phyloP scores from a whole-genome alignment of 2,113 vertebrate genomes.

The Saiga tatarica region DNA sequence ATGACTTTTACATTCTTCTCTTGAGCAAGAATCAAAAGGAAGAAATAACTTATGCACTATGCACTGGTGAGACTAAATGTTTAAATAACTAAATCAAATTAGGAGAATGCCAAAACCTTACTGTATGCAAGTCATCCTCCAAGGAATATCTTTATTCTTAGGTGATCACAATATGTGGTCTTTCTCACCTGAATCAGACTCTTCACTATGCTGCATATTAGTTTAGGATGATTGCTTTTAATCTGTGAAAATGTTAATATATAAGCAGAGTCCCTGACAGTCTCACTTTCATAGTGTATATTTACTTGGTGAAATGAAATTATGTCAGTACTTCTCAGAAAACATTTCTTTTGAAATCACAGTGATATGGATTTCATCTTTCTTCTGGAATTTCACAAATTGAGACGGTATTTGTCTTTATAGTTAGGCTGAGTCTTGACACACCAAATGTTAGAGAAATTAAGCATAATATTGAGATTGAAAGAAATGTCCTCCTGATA shows the following conservation, averaged over 20 bases:
- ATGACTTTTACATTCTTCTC: background rate
- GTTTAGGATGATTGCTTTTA: background rate
- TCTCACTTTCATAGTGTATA: background rate
- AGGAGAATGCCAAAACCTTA: background rate
- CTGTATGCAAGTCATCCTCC: background rate
- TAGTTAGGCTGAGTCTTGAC: background rate
- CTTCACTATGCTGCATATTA: background rate
- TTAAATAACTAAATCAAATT: background rate
- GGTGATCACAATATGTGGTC: background rate
- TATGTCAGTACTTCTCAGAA: background rate
- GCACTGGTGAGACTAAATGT: background rate
- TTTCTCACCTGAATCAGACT: background rate
- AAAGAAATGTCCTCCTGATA: background rate
- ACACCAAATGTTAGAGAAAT: background rate
- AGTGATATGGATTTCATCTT: background rate
- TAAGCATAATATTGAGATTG: background rate
- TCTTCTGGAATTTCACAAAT: background rate
- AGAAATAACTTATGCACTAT: background rate
- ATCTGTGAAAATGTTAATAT: background rate
- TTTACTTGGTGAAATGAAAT: background rate
- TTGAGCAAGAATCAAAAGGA: background rate
- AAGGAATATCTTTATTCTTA: background rate
- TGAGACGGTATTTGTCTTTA: background rate
- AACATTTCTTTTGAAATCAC: background rate
- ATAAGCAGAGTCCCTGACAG: background rate